Conservation (phyloP, 2,888 invertebrate genomes). For the Cosmia trapezina region DNA sequence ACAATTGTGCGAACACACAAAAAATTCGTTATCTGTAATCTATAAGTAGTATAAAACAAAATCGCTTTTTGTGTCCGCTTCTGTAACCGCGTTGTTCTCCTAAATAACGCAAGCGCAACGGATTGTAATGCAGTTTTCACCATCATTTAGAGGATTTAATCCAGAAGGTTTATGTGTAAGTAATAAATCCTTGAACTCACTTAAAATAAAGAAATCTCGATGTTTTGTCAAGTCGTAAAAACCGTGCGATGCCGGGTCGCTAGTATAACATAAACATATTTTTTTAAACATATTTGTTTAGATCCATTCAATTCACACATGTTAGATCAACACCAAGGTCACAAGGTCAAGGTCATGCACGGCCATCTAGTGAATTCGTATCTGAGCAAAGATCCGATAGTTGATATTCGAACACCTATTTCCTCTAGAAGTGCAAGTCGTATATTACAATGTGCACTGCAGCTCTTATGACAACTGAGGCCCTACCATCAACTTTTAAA, state of each 20-base stretch:
- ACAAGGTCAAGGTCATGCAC: not conserved
- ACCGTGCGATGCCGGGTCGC: not conserved
- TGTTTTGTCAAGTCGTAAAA: not conserved
- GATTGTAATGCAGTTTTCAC: not conserved
- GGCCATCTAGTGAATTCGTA: not conserved
- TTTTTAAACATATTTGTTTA: too few relatives aligned
- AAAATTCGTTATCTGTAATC: not conserved
- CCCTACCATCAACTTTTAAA: too few relatives aligned
- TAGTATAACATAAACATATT: too few relatives aligned
- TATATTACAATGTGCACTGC: conserved; percentile 1
- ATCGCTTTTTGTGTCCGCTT: not conserved
- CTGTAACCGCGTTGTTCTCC: not conserved
- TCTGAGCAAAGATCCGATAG: conserved; percentile 3
- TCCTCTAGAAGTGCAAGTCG: not conserved
- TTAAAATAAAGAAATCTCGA: not conserved
- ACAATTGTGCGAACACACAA: conserved; percentile 20
- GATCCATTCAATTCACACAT: conserved; percentile 21
- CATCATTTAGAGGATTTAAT: not conserved
- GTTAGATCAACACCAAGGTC: conserved; percentile 21
- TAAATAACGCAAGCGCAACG: too few relatives aligned
- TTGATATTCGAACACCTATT: conserved; percentile 2
- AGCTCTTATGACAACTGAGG: not conserved
- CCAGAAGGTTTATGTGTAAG: too few relatives aligned
- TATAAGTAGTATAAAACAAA: not conserved
- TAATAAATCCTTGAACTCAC: not conserved